These are phyloP conservation scores for Dicyrtoma fusca DNA, from an alignment of 2,888 invertebrate species.

Conservation along the genomic window DNA sequence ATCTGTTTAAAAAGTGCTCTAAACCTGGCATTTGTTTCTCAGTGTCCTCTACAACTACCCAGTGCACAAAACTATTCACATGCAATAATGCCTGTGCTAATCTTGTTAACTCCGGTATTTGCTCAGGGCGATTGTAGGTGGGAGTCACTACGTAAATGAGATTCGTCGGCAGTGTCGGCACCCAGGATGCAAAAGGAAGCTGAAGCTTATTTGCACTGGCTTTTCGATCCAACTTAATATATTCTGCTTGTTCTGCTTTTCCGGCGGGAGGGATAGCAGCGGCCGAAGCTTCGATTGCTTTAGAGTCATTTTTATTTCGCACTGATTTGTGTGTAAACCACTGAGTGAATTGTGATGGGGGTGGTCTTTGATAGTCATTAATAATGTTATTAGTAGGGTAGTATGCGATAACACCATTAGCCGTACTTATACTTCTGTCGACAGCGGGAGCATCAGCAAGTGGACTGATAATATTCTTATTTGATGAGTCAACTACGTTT, in stretches of 20 bases:
- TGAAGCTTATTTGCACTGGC: constrained; percentile 21
- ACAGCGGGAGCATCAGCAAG: not conserved
- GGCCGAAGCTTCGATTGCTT: not conserved
- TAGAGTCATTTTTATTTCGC: not conserved
- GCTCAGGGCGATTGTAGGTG: constrained; percentile 74
- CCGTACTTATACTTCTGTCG: not conserved
- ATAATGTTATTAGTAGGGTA: no score
- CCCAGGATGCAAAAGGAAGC: constrained; percentile 21
- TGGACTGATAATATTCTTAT: not conserved
- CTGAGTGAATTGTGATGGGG: no score
- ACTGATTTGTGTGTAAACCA: no score
- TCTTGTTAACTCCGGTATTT: constrained; percentile 77
- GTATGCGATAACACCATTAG: no score
- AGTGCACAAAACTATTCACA: constrained; percentile 67
- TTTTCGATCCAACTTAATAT: constrained; percentile 16
- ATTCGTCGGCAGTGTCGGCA: constrained; percentile 6
- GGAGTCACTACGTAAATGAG: constrained; percentile 67
- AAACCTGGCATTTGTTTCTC: constrained; percentile 60
- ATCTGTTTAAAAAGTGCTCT: constrained; percentile 48
- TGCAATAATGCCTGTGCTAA: constrained; percentile 72
- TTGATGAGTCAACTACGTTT: not conserved
- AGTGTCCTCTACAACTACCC: constrained; percentile 77
- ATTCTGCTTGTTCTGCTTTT: no score
- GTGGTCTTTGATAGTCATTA: no score
- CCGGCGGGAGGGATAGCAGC: not conserved